Percentiles rank a stretch among this genome's conserved stretches.
Evolutionary conservation across 2,113 vertebrate species (phyloP).

Genomic region (Delphinus delphis): DNA sequence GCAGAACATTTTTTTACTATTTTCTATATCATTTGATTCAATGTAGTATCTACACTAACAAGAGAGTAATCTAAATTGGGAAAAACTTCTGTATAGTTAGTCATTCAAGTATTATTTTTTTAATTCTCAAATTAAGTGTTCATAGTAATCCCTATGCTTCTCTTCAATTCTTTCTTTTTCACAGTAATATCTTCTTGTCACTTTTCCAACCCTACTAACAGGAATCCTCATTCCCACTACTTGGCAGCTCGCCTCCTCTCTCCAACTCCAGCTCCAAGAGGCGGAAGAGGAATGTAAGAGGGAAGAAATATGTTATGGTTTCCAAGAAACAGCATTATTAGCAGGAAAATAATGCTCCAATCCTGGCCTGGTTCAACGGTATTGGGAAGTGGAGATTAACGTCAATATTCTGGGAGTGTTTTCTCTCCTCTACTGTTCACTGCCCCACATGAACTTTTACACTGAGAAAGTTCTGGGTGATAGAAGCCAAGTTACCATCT

Average conservation of each 20-base stretch:
- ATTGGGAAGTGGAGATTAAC: not conserved
- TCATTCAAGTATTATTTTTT: not conserved
- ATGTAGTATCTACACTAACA: not conserved
- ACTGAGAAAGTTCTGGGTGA: not conserved
- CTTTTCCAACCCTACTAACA: not conserved
- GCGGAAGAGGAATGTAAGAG: not conserved
- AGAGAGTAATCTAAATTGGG: not conserved
- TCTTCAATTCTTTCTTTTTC: not conserved
- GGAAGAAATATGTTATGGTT: not conserved
- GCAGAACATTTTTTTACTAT: not conserved
- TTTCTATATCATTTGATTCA: not conserved
- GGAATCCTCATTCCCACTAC: not conserved
- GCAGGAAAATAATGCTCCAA: not conserved
- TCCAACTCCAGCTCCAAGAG: not conserved
- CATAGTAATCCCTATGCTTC: not conserved
- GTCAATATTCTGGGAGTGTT: not conserved
- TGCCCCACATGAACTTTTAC: not conserved
- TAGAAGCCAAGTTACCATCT: not conserved
- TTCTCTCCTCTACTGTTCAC: not conserved
- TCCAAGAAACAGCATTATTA: conserved; percentile 13
- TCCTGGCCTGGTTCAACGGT: not conserved
- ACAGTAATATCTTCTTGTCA: not conserved
- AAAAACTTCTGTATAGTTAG: not conserved
- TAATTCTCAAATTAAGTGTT: not conserved
- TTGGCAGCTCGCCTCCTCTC: not conserved